A percentile compares a stretch with the other conserved stretches of the same genome.
These are phyloP conservation scores for Tenthredo amoena DNA, from an alignment of 2,888 invertebrate genomes.

Conservation along the genomic window DNA sequence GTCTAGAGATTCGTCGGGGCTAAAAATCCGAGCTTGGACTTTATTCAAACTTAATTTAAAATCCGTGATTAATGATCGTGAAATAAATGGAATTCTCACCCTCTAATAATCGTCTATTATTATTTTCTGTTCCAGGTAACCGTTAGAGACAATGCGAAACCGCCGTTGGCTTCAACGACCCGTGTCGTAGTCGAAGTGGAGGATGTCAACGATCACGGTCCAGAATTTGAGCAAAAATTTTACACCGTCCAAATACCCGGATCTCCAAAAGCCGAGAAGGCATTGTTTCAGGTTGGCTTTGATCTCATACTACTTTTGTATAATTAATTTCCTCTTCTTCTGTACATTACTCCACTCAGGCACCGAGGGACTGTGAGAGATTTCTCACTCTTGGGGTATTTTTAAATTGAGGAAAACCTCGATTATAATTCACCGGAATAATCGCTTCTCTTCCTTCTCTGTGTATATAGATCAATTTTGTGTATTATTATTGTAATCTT, in stretches of 20 bases:
- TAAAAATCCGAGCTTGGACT: background rate
- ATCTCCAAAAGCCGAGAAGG: conserved; percentile 79
- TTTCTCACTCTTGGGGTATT: background rate
- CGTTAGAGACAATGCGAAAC: conserved; percentile 89
- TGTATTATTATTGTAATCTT: background rate
- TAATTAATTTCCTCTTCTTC: background rate
- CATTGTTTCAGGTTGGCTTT: conserved; percentile 82
- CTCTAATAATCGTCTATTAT: background rate
- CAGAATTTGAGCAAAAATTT: conserved; percentile 90
- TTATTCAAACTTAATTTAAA: background rate
- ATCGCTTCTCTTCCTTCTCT: background rate
- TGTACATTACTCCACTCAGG: conserved; percentile 11
- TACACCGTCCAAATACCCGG: conserved; percentile 90
- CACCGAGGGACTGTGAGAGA: background rate
- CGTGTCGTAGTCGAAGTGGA: conserved; percentile 89
- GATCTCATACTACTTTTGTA: background rate
- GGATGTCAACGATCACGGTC: conserved; percentile 94
- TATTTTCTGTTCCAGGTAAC: conserved; percentile 79
- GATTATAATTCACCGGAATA: background rate
- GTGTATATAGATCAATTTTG: conserved; percentile 13
- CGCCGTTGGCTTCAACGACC: conserved; percentile 87
- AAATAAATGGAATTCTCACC: background rate
- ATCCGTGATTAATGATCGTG: background rate
- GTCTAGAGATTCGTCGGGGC: background rate
- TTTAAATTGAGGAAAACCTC: background rate